Conservation (phyloP, 2,113 vertebrate genomes). For the Bufo bufo region DNA sequence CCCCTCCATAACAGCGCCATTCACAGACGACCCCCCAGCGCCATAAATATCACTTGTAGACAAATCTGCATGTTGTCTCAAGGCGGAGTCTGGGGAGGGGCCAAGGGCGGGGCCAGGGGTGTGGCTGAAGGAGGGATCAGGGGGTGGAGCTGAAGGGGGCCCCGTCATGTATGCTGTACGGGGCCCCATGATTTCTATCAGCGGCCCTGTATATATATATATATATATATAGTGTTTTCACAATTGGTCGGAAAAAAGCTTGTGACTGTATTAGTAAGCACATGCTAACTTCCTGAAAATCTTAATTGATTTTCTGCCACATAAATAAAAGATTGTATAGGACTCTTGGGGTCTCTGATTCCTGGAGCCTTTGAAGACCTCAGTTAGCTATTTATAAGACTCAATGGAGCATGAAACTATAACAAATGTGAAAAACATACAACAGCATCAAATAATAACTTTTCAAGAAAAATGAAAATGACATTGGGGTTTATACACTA, state of each 20-base stretch:
- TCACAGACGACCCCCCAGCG: too few species aligned
- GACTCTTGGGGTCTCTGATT: slow-evolving; percentile 46
- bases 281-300: slow-evolving; percentile 25
- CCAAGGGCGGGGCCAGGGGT: too few species aligned
- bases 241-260: not conserved
- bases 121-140: too few species aligned
- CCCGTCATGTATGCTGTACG: too few species aligned
- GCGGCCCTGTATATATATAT: too few species aligned
- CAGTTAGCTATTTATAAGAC: slow-evolving; percentile 54
- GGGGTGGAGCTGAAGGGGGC: too few species aligned
- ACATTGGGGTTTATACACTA: slow-evolving; percentile 13
- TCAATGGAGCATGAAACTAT: slow-evolving; percentile 26
- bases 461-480: slow-evolving; percentile 21
- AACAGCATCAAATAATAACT: slow-evolving; percentile 26
- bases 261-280: not conserved
- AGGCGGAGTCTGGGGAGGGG: too few species aligned
- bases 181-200: too few species aligned
- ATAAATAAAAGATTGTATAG: slow-evolving; percentile 51
- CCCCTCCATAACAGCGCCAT: too few species aligned
- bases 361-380: slow-evolving; percentile 46
- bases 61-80: too few species aligned
- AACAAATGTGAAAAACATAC: slow-evolving; percentile 32
- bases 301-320: slow-evolving; percentile 53
- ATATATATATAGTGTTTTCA: not conserved
- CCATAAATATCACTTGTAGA: too few species aligned